Percentiles rank a stretch among this genome's conserved stretches.
Evolutionary conservation across 2,888 invertebrate species (phyloP).

Genomic region (Oasisia sp.): DNA sequence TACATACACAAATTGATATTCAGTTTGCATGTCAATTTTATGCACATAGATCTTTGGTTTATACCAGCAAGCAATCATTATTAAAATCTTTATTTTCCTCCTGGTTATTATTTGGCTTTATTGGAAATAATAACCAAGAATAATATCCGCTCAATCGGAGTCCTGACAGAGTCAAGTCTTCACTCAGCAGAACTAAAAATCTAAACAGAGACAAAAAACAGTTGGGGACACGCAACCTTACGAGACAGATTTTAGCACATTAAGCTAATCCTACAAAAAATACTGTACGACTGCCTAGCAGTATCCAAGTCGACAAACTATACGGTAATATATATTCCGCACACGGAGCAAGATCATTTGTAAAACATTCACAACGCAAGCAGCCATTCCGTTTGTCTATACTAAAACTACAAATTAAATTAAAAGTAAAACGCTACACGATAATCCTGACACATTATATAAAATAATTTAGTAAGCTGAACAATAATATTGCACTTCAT

Average conservation of each 20-base stretch:
- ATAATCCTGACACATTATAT: not conserved
- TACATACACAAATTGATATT: not conserved
- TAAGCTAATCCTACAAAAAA: conserved; percentile 13
- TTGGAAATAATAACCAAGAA: not conserved
- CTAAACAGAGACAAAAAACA: not conserved
- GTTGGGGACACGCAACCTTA: not conserved
- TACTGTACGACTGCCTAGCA: conserved; percentile 17
- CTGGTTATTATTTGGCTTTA: not conserved
- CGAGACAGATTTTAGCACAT: conserved; percentile 13
- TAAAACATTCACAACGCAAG: conserved; percentile 12
- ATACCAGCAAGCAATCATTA: not conserved
- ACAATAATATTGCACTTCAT: conserved; percentile 17
- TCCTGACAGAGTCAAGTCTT: not conserved
- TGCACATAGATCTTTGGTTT: conserved; percentile 9
- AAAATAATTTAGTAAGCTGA: conserved; percentile 6
- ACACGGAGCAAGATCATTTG: not conserved
- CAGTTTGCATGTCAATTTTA: conserved; percentile 5
- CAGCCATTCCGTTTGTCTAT: conserved; percentile 17
- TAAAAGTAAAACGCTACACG: not conserved
- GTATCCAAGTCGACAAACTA: not conserved
- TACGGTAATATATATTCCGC: not conserved
- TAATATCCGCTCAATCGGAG: not conserved
- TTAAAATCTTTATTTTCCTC: not conserved
- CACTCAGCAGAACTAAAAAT: not conserved
- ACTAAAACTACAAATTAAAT: not conserved